A percentile compares a stretch with the other conserved stretches of the same genome.
Conservation (phyloP, 1,140 invertebrate species). For the Oryctes rhinoceros region DNA sequence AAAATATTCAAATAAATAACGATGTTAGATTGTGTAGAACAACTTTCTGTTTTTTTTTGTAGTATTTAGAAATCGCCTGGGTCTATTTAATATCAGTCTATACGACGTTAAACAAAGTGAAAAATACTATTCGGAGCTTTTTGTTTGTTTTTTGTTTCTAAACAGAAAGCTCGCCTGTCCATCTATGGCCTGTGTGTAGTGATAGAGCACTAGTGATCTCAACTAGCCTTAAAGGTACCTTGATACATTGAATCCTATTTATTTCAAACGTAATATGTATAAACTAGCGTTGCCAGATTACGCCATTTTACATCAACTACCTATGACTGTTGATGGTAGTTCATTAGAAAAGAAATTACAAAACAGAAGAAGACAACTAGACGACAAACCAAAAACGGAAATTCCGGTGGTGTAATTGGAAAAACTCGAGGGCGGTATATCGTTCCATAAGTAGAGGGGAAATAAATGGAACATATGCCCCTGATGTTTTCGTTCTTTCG, state of each 20-base stretch:
- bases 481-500: not conserved
- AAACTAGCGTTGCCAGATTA: conserved; percentile 51
- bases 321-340: conserved; percentile 55
- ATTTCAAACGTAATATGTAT: conserved; percentile 49
- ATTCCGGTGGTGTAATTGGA: conserved; percentile 48
- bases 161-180: conserved; percentile 45
- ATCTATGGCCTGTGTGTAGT: conserved; percentile 53
- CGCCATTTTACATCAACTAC: conserved; percentile 57
- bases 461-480: not conserved
- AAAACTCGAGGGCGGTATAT: not conserved
- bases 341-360: not conserved
- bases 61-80: conserved; percentile 8
- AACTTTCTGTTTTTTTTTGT: not conserved
- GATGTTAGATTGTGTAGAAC: not conserved
- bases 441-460: not conserved
- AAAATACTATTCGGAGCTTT: not conserved
- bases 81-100: not conserved
- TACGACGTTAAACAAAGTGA: not conserved
- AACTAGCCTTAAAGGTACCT: conserved; percentile 60
- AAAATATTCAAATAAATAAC: conserved; percentile 40
- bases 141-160: not conserved
- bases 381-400: not conserved
- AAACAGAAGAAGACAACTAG: conserved; percentile 39
- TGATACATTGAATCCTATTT: conserved; percentile 58
- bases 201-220: conserved; percentile 60